Evolutionary conservation across 2,113 vertebrate species (phyloP).

Genomic region (Psilopsiagon aymara): DNA sequence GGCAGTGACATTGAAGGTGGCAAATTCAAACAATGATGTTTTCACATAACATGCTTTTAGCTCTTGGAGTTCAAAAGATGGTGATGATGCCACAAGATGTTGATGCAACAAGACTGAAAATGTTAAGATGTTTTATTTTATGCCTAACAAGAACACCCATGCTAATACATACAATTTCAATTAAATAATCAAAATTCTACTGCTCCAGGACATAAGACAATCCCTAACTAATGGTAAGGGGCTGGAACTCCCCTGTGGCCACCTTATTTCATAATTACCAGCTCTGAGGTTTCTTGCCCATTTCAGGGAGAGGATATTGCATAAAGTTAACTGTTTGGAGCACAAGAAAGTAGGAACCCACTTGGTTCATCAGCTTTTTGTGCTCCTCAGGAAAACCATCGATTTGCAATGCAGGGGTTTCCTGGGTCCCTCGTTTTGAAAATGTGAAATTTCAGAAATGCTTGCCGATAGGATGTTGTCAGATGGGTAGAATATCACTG

Average conservation of each 20-base stretch:
- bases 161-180: constrained; percentile 54
- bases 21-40: neutral
- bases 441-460: neutral
- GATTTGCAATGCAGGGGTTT: neutral
- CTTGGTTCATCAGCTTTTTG: neutral
- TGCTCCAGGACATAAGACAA: constrained; percentile 28
- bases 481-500: neutral
- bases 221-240: neutral
- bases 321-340: neutral
- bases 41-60: neutral
- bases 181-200: constrained; percentile 60
- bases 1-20: neutral
- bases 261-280: constrained; percentile 40
- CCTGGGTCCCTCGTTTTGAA: neutral
- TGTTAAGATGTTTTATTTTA: constrained; percentile 47
- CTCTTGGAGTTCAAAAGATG: neutral
- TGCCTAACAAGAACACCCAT: constrained; percentile 35
- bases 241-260: constrained; percentile 29
- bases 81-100: neutral
- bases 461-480: neutral
- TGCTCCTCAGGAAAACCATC: neutral
- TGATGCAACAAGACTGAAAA: constrained; percentile 38
- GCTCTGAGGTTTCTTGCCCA: neutral
- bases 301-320: neutral
- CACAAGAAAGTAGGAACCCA: neutral